A percentile compares a stretch with the other conserved stretches of the same genome.
Evolutionary conservation across 2,797 vertebrate species (phyloP).

Genomic region (Pseudochromis fuscus): DNA sequence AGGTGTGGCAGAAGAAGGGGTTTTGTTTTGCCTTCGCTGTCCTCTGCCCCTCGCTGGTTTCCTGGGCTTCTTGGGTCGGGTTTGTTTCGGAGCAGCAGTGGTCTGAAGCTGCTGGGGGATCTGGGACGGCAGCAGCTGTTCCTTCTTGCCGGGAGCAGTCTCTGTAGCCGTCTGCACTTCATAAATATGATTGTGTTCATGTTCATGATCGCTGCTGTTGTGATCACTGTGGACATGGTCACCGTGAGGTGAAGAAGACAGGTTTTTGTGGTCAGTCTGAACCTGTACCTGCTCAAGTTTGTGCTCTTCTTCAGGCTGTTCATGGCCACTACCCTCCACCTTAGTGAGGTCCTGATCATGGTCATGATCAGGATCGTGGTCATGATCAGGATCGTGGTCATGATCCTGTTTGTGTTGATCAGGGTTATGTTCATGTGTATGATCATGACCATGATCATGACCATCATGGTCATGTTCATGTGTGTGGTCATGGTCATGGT

Average conservation of each 20-base stretch:
- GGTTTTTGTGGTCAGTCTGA: conserved; percentile 48
- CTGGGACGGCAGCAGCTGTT: conserved; percentile 56
- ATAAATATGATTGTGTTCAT: conserved; percentile 52
- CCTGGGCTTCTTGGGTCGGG: conserved; percentile 54
- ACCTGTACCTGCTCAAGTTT: conserved; percentile 69
- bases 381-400: conserved; percentile 29
- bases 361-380: no score
- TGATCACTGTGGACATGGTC: conserved; percentile 52
- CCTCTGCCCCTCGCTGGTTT: conserved; percentile 46
- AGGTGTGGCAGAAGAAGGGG: conserved; percentile 14
- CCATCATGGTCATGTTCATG: conserved; percentile 52
- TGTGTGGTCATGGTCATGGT: conserved; percentile 42
- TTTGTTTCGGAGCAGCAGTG: conserved; percentile 59
- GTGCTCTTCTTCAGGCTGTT: no score
- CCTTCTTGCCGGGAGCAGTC: conserved; percentile 74
- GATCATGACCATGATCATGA: conserved; percentile 36
- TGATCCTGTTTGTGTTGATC: conserved; percentile 27
- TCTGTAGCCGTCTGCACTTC: conserved; percentile 69
- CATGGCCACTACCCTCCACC: no score
- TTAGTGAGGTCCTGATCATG: no score
- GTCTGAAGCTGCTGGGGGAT: conserved; percentile 16
- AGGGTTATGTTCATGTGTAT: conserved; percentile 40
- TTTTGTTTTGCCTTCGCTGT: conserved; percentile 56
- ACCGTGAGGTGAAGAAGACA: conserved; percentile 28
- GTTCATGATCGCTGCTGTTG: conserved; percentile 27